A percentile compares a stretch with the other conserved stretches of the same genome.
Conservation (phyloP, 2,113 vertebrate species). For the Hypomesus transpacificus region DNA sequence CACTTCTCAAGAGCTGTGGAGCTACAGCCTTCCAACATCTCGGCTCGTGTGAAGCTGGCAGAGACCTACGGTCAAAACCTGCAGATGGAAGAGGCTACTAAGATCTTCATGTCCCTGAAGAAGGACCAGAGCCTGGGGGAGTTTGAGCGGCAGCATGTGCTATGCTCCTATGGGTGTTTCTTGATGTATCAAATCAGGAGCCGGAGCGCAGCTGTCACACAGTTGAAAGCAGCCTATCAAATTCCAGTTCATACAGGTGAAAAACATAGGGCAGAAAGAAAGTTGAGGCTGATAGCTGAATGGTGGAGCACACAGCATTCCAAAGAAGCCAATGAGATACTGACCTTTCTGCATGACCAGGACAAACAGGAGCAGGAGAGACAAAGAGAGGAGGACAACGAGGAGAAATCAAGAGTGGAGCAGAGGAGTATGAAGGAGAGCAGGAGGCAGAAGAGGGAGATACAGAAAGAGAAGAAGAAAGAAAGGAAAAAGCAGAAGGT, state of each 20-base stretch:
- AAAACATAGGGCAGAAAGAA: constrained; percentile 22
- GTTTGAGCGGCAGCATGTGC: constrained; percentile 30
- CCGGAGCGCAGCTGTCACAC: constrained; percentile 17
- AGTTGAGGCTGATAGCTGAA: constrained; percentile 33
- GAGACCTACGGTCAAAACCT: constrained; percentile 21
- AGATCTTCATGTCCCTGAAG: constrained; percentile 34
- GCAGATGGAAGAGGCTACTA: constrained; percentile 30
- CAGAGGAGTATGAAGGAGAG: neutral
- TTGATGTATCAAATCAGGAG: constrained; percentile 30
- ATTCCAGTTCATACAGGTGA: constrained; percentile 16
- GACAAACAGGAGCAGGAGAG: constrained; percentile 12
- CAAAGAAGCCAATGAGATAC: constrained; percentile 27
- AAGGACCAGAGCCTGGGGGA: constrained; percentile 18
- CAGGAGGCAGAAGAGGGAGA: neutral
- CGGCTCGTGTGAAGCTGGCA: constrained; percentile 32
- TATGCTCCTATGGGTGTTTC: constrained; percentile 25
- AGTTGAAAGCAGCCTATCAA: constrained; percentile 35
- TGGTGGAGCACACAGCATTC: neutral
- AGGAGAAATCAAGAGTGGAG: neutral
- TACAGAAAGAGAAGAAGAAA: neutral
- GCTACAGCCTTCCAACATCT: constrained; percentile 14
- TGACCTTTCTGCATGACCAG: constrained; percentile 28
- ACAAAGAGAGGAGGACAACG: neutral
- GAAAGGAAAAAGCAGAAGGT: neutral
- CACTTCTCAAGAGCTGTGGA: constrained; percentile 8